phyloP scores from a whole-genome alignment of 2,797 vertebrate genomes.

The Alfaro cultratus region DNA sequence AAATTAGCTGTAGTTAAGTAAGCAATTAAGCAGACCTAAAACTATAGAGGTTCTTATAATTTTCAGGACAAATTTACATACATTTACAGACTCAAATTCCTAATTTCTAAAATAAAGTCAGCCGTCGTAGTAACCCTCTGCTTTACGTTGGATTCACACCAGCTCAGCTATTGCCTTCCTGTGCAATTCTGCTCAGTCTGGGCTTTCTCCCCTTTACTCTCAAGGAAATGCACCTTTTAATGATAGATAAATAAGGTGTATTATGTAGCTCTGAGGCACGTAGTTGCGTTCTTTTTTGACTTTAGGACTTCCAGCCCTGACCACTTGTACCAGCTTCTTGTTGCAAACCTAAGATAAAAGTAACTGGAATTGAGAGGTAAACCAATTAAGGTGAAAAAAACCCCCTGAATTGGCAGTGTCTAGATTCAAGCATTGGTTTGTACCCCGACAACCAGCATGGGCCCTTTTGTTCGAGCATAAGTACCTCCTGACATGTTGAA shows the following conservation, averaged over 20 bases:
- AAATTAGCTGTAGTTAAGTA: neutral
- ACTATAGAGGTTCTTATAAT: neutral
- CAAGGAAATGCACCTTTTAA: neutral
- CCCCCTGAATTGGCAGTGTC: slow-evolving; percentile 23
- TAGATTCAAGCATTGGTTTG: slow-evolving; percentile 26
- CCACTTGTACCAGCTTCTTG: slow-evolving; percentile 13
- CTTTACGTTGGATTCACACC: neutral
- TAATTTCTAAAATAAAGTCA: neutral
- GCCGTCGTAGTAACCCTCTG: neutral
- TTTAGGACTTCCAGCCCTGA: neutral
- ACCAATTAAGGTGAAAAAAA: slow-evolving; percentile 15
- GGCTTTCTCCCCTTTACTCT: neutral
- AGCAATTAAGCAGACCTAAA: neutral
- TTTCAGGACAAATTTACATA: neutral
- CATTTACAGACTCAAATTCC: neutral
- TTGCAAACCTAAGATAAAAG: slow-evolving; percentile 17
- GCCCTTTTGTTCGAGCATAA: slow-evolving; percentile 30
- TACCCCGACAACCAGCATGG: slow-evolving; percentile 14
- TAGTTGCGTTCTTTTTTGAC: too few relatives aligned
- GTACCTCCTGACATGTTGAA: slow-evolving; percentile 50
- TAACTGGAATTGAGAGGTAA: slow-evolving; percentile 24
- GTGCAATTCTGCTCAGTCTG: too few relatives aligned
- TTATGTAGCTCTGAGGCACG: too few relatives aligned
- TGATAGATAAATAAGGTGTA: too few relatives aligned
- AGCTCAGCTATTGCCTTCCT: too few relatives aligned